Conservation (phyloP, 1,140 invertebrate species). For the Caenorhabditis latens region DNA sequence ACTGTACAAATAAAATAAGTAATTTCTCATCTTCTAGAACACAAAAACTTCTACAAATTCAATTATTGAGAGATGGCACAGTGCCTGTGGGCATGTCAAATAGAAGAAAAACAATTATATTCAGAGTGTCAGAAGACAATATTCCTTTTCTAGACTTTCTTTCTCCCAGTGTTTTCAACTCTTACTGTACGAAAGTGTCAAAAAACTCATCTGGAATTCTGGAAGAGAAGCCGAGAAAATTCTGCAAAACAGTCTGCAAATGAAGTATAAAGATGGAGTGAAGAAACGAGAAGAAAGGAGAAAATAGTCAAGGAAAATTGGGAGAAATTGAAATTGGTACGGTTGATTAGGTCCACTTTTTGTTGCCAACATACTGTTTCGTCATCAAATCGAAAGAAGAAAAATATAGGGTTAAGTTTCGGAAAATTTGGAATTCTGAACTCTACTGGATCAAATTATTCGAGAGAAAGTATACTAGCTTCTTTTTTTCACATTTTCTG, state of each 20-base stretch:
- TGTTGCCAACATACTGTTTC: neutral
- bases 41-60: too few relatives aligned
- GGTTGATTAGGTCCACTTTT: slow-evolving; percentile 55
- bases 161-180: neutral
- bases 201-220: neutral
- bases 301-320: neutral
- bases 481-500: too few relatives aligned
- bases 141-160: neutral
- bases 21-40: too few relatives aligned
- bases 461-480: too few relatives aligned
- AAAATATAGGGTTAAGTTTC: neutral
- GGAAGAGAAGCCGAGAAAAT: neutral
- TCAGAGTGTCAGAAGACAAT: too few relatives aligned
- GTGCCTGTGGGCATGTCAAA: too few relatives aligned
- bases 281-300: neutral
- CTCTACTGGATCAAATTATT: too few relatives aligned
- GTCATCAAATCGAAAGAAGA: neutral
- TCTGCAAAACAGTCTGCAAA: neutral
- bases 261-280: too few relatives aligned
- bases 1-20: too few relatives aligned
- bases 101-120: neutral
- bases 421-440: too few relatives aligned
- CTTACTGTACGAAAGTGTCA: slow-evolving; percentile 18
- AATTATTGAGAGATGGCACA: too few relatives aligned
- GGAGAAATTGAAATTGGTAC: slow-evolving; percentile 31